These are phyloP conservation scores for Prunella fulvescens DNA, from an alignment of 2,113 vertebrate species.

Conservation along the genomic window DNA sequence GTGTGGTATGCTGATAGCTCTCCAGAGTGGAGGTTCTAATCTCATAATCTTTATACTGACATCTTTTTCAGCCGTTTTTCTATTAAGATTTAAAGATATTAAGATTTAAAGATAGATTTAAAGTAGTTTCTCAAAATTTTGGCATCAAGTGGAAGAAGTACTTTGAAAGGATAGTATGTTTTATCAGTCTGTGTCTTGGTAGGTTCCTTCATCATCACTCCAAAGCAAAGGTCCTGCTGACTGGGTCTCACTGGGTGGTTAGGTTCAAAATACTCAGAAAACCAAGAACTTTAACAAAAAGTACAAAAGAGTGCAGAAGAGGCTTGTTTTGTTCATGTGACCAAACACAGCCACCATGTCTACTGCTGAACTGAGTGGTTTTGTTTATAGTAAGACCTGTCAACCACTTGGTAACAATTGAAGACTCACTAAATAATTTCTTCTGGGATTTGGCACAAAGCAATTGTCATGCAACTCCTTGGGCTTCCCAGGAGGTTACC, in stretches of 20 bases:
- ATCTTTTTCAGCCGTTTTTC: background rate
- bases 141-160: background rate
- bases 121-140: background rate
- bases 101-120: background rate
- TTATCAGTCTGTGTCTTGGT: background rate
- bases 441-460: background rate
- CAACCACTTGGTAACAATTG: background rate
- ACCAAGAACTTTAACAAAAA: background rate
- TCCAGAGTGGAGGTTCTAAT: background rate
- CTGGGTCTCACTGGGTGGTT: background rate
- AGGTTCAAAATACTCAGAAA: background rate
- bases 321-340: background rate
- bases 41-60: background rate
- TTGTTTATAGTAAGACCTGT: background rate
- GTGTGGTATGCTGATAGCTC: background rate
- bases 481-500: background rate
- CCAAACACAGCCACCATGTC: background rate
- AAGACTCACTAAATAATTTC: background rate
- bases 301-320: background rate
- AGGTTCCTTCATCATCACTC: background rate
- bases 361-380: background rate
- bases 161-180: background rate
- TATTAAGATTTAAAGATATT: background rate
- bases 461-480: accelerated
- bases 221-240: background rate